Percentiles rank a stretch among this genome's conserved stretches.
These are phyloP conservation scores for Polyergus mexicanus DNA, from an alignment of 1,140 invertebrate species.

Conservation along the genomic window DNA sequence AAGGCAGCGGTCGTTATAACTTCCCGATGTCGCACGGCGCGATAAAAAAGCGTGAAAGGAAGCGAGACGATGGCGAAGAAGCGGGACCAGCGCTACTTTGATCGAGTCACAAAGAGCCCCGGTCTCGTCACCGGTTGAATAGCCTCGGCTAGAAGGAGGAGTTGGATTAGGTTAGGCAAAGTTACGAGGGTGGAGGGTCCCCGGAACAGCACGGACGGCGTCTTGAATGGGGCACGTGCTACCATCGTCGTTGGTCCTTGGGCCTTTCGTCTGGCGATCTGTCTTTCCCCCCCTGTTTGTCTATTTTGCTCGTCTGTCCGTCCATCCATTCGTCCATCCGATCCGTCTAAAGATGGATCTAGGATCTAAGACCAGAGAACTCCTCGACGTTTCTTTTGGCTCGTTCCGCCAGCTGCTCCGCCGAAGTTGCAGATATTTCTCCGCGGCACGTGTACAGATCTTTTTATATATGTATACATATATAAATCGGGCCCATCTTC, in stretches of 20 bases:
- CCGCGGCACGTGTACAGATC: constrained; percentile 44
- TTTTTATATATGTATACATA: constrained; percentile 13
- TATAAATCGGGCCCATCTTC: neutral
- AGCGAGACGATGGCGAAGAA: constrained; percentile 69
- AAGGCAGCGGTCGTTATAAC: constrained; percentile 72
- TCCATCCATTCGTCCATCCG: constrained; percentile 53
- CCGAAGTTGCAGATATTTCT: constrained; percentile 80
- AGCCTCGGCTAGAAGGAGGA: constrained; percentile 75
- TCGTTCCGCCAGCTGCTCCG: constrained; percentile 76
- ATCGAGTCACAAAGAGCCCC: constrained; percentile 75
- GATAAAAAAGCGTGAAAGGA: constrained; percentile 76
- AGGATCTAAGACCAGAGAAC: constrained; percentile 69
- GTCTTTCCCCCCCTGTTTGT: constrained; percentile 59
- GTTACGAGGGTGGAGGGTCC: constrained; percentile 82
- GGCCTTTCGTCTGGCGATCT: constrained; percentile 66
- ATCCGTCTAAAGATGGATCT: constrained; percentile 52
- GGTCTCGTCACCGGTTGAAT: constrained; percentile 80
- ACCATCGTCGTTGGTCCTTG: constrained; percentile 75
- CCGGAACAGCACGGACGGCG: constrained; percentile 15
- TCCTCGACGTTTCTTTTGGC: constrained; percentile 71
- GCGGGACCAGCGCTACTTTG: constrained; percentile 59
- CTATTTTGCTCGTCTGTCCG: constrained; percentile 28
- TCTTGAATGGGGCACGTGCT: constrained; percentile 84
- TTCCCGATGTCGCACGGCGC: constrained; percentile 70
- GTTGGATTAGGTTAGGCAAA: constrained; percentile 81